A percentile compares a stretch with the other conserved stretches of the same genome.
Conservation (phyloP, 2,113 vertebrate genomes). For the Oryzias celebensis region DNA sequence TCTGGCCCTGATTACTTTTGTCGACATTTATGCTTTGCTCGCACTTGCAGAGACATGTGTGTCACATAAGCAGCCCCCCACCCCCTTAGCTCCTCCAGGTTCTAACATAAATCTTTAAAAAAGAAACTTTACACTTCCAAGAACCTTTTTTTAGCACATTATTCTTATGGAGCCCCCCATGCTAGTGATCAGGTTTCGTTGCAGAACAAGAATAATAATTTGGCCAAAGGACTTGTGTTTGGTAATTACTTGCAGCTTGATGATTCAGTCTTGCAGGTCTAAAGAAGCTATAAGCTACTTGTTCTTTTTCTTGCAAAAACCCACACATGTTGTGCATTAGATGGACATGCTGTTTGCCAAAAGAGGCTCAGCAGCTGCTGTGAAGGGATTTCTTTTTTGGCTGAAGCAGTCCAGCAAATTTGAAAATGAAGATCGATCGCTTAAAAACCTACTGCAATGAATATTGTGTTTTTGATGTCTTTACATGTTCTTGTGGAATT, state of each 20-base stretch:
- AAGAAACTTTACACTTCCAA: no score
- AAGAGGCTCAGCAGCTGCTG: not conserved
- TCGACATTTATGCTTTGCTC: no score
- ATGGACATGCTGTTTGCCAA: slow-evolving; percentile 19
- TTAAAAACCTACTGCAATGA: no score
- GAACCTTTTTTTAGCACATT: not conserved
- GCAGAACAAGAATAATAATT: not conserved
- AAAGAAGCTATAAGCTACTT: slow-evolving; percentile 35
- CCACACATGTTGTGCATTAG: slow-evolving; percentile 4
- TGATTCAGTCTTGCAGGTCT: slow-evolving; percentile 15
- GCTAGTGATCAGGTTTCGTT: no score
- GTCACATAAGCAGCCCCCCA: no score
- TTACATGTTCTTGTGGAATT: no score
- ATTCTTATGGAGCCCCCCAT: not conserved
- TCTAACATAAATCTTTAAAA: no score
- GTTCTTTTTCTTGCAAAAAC: slow-evolving; percentile 33
- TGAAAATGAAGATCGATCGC: not conserved
- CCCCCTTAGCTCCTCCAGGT: no score
- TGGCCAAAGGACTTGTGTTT: slow-evolving; percentile 25
- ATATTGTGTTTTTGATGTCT: no score
- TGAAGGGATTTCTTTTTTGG: not conserved
- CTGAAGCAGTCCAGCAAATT: slow-evolving; percentile 1
- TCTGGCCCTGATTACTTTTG: not conserved
- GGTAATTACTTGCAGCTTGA: slow-evolving; percentile 33
- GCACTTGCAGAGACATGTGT: no score